These are phyloP conservation scores for Aptenodytes forsteri DNA, from an alignment of 2,113 vertebrate species.

Conservation along the genomic window DNA sequence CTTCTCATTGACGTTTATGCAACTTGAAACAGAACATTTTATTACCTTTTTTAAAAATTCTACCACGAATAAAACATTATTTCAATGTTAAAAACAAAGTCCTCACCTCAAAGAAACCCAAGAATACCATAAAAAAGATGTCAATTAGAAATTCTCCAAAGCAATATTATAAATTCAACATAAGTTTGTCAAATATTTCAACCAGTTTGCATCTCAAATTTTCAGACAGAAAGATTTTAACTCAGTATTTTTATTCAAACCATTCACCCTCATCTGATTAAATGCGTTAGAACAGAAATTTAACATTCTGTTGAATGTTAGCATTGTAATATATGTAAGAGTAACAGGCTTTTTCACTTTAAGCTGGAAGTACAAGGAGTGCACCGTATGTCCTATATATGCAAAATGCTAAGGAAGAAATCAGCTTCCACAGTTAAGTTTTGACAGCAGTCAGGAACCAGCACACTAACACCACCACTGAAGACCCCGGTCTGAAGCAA, in stretches of 20 bases:
- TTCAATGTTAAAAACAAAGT: background rate
- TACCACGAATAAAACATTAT: background rate
- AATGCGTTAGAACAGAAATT: background rate
- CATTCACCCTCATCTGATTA: background rate
- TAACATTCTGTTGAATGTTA: background rate
- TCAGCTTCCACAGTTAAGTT: background rate
- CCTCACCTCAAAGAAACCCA: background rate
- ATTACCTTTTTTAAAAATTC: background rate
- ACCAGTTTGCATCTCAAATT: background rate
- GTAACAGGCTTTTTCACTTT: background rate
- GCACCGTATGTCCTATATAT: background rate
- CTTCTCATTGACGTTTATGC: background rate
- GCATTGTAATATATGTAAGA: background rate
- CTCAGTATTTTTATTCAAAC: background rate
- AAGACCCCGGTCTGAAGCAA: background rate
- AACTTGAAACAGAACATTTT: background rate
- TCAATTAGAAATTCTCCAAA: background rate
- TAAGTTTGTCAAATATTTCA: background rate
- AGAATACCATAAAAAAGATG: background rate
- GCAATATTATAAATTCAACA: background rate
- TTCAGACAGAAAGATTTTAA: background rate
- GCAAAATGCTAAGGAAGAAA: background rate
- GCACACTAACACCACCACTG: fast-evolving
- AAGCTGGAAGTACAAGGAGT: background rate
- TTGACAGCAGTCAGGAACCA: background rate